Base-by-base conservation (phyloP, 2,113 vertebrate species). In the Spilogale gracilis region DNA sequence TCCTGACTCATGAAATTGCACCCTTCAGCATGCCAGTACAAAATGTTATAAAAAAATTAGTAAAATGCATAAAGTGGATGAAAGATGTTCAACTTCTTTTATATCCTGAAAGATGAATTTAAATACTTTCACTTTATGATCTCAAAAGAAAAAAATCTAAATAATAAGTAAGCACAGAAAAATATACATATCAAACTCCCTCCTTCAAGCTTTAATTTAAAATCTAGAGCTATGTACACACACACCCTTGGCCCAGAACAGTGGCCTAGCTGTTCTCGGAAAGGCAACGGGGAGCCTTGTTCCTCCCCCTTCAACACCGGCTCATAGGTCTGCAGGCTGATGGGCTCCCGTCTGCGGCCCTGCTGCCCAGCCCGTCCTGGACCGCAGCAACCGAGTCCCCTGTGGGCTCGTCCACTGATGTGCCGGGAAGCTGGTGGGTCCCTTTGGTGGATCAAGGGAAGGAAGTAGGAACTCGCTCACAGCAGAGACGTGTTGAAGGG, bases 1-100 rank as follows among this genome's bases (percentile, higher is more conserved):
- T 95, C 98, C 97, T 96, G 96, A 97, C 93, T 97, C 98, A 97
- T 85, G 94, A 92, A 95, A 96, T 85, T 89, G 84, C 61, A 88
- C 96, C 94, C 97, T 96, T 97, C 94, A 95, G 76, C 84, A 91
- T 87, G 97, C 76, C 88, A 69, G 96, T 9, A 95, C 83, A 96
- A 93, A 97, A 97, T 79, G 86, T 89, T 50, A 3, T 50, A 90
- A 95, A 95, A 93, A 95, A 97, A 78, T 95, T 96, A 94, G 91
- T 65, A 87, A 94, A 84, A 69, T 87, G 79, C 87, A 63, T 52
- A 94, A 88, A 84, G 76, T 76, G 56, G 94, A 87, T 96, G 92
- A 97, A 96, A 96, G 94, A 96, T 54, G 82, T 32, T 81, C 63
- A 20, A 74, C 23, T 61, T 96, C 96, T 96, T 97, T 97, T 97